These are phyloP conservation scores for Archips crataeganus DNA, from an alignment of 2,888 invertebrate species.

Conservation along the genomic window DNA sequence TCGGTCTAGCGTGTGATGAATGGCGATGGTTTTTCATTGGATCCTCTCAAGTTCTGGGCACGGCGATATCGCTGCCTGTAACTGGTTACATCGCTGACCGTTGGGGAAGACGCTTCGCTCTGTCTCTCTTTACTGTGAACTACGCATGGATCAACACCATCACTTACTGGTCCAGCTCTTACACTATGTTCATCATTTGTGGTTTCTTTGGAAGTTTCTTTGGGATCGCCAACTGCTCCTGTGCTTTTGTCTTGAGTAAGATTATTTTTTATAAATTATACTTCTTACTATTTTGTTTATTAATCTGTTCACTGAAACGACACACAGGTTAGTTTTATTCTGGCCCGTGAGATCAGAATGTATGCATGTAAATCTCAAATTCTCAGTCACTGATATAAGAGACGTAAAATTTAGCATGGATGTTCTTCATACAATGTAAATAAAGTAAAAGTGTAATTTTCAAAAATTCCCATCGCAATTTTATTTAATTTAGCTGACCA, in stretches of 20 bases:
- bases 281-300: too few species aligned
- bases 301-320: too few species aligned
- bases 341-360: too few species aligned
- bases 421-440: too few species aligned
- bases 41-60: background rate
- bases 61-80: background rate
- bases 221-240: background rate
- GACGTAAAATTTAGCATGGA: too few species aligned
- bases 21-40: constrained; percentile 11
- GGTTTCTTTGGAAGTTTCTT: background rate
- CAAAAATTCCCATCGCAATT: too few species aligned
- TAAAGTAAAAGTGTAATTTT: too few species aligned
- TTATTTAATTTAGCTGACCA: too few species aligned
- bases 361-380: too few species aligned
- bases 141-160: background rate
- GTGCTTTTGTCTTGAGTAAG: constrained; percentile 14
- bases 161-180: background rate
- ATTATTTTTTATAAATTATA: background rate
- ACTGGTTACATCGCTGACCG: constrained; percentile 9
- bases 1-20: constrained; percentile 8
- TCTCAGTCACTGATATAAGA: too few species aligned
- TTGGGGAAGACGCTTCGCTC: constrained; percentile 13
- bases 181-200: background rate
- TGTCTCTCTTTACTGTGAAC: background rate
- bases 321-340: too few species aligned